Evolutionary conservation across 2,797 vertebrate genomes (phyloP).

Genomic region (Peromyscus melanophrys): DNA sequence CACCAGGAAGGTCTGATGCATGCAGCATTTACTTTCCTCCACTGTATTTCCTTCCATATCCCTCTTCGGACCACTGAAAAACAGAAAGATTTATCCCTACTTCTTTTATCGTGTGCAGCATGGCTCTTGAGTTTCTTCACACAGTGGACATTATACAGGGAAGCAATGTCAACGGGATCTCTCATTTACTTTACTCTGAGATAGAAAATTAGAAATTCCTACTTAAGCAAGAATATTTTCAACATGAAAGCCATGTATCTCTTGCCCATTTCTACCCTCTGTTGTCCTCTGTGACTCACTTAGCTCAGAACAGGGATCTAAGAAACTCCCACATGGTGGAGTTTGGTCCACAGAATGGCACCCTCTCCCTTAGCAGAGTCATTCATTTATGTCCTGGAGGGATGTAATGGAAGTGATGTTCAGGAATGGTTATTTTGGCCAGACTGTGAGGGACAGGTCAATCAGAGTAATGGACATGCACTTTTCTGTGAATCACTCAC

Average conservation of each 20-base stretch:
- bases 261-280: neutral
- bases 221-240: neutral
- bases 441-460: neutral
- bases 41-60: fast-evolving
- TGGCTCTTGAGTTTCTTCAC: neutral
- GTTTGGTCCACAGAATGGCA: too few species aligned
- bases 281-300: neutral
- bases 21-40: neutral
- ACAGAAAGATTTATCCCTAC: neutral
- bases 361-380: neutral
- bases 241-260: neutral
- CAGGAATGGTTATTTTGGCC: neutral
- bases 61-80: neutral
- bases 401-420: neutral
- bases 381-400: neutral
- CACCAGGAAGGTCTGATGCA: neutral
- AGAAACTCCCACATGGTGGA: too few species aligned
- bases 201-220: neutral
- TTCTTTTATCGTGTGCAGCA: neutral
- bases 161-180: neutral
- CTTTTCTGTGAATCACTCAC: neutral
- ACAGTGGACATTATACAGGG: neutral
- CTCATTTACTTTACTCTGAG: neutral
- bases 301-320: neutral
- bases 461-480: neutral